Evolutionary conservation across 1,140 invertebrate species (phyloP), one percentile per base, ranked within the genome.

Genomic region (Akabosia matsudoensis): DNA sequence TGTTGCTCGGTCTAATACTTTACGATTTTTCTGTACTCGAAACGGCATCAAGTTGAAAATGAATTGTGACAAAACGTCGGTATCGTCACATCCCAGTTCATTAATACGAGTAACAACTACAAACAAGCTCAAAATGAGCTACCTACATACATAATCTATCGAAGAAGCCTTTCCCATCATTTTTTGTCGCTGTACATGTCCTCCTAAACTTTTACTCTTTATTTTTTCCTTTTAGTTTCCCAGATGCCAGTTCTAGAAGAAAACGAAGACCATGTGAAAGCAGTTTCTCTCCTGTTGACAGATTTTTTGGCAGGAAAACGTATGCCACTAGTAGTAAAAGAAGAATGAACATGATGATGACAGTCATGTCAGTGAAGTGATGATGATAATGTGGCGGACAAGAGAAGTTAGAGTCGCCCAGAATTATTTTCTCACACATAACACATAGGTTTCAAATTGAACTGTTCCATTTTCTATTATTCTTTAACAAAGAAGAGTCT

Each of bases 221-320:
- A 7, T 56, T 22, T 22, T 56, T 22, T 22, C 18, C 37, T 45
- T 45, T 45, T 7, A 45, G 7, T 56, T 56, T 56, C 3, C 54
- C 54, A 56, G 54, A 56, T 56, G 54, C 24, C 54, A 22, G 54
- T 22, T 56, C 22, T 4, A 22, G 4, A 22, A 4, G 22, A 22
- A 45, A 18, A 7, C 18, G 37, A 45, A 45, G 37, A 10, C 7
- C 37, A 45, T 45, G 37, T 45, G 37, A 45, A 45, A 56, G 54
- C n/a, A 67, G 61, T 67, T 67, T 67, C 3, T 2, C 31, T 67
- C 61, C 7, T 67, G 61, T 67, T 67, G 61, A 67, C 61, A 67
- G 61, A 67, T 67, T 67, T 67, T 67, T 67, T 67, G 61, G 61
- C 61, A 67, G 61, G 13, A 67, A n/a, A 67, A 67, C 10, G 28